These are phyloP conservation scores for Temnopleurus reevesii DNA, from an alignment of 53 echinoderm and acorn worm genomes.

Conservation along the genomic window DNA sequence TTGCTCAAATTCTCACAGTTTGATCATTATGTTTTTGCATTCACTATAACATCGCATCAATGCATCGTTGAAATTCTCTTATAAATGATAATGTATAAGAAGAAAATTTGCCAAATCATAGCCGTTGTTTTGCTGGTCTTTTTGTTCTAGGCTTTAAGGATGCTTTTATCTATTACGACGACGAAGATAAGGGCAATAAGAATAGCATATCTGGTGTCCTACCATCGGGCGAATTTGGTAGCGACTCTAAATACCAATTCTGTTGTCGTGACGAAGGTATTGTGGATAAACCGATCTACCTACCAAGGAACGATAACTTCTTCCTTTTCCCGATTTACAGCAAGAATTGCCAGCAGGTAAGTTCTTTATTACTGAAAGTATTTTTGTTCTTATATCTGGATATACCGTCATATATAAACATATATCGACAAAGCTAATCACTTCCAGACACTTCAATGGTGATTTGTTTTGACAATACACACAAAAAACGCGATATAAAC, in stretches of 20 bases:
- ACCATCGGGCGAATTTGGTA: neutral
- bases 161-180: neutral
- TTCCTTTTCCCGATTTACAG: neutral
- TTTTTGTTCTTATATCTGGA: too few relatives aligned
- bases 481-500: too few relatives aligned
- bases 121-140: neutral
- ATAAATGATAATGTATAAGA: neutral
- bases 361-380: too few relatives aligned
- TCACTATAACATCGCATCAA: neutral
- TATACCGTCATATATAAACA: too few relatives aligned
- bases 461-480: too few relatives aligned
- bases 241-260: neutral
- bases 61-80: neutral
- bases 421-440: too few relatives aligned
- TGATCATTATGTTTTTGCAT: neutral
- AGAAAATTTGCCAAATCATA: neutral
- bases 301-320: neutral
- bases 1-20: neutral
- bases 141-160: neutral
- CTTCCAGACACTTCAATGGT: too few relatives aligned
- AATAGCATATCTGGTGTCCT: neutral
- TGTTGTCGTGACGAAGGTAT: neutral
- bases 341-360: neutral
- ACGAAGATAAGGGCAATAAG: neutral
- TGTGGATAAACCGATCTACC: neutral